Base-by-base conservation (phyloP, 30 jellyfish, hydroid and myxozoan species). In the Haliclystus octoradiatus region DNA sequence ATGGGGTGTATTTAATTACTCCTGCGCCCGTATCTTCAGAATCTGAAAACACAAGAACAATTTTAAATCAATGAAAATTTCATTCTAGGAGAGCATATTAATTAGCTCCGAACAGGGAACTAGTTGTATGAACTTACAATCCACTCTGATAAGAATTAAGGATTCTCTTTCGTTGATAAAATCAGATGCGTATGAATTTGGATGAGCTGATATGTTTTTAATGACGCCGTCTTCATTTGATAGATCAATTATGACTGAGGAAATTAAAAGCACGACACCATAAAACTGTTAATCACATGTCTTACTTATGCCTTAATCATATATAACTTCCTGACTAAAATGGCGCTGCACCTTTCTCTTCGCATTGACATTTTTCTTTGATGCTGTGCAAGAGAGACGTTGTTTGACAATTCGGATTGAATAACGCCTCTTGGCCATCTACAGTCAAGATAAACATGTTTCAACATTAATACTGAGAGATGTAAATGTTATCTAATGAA, bases 391-490 rank as follows among this genome's bases (percentile, higher is more conserved):
- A 79, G 19, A 79, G 68, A 4, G 63, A 78, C 63, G 63, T 79
- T 52, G 70, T 35, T 49, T 73, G 68, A 52, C 92, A 79, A 27
- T 14, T 40, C 14, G 92, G 92, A 46, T 79, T 79, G 79, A 69
- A 79, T 14, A 79, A 73, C 50, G 62, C 35, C 64, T 79, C 79
- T 62, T 79, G 92, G 50, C 79, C 92, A 62, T 79, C 92, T 79
- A 27, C 28, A 62, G 31, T 7, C 3, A 52, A 19, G 25, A 52
- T 19, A 25, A 26, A 33, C 52, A 31, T 52, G 9, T 28, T 28
- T n/a, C n/a, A n/a, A n/a, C n/a, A n/a, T n/a, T n/a, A n/a, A n/a
- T n/a, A n/a, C n/a, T n/a, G n/a, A n/a, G n/a, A n/a, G n/a, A n/a
- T n/a, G n/a, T n/a, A n/a, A n/a, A n/a, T n/a, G n/a, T n/a, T n/a